Percentiles rank a stretch among this genome's conserved stretches.
Conservation (phyloP, 2,113 vertebrate genomes). For the Cariama cristata region DNA sequence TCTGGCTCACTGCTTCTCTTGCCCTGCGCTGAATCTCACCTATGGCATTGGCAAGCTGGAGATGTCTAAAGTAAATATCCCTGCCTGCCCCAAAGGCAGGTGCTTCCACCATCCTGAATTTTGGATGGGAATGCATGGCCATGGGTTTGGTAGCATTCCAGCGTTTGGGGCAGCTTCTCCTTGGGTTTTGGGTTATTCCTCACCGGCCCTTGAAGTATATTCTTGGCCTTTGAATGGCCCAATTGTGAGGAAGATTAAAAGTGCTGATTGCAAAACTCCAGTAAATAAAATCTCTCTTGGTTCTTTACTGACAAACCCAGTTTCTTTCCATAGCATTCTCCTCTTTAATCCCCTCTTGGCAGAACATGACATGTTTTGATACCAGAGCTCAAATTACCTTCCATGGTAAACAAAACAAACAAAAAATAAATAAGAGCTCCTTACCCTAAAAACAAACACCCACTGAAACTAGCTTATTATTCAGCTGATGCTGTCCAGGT, state of each 20-base stretch:
- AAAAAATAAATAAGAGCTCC: slow-evolving; percentile 59
- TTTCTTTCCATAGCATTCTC: slow-evolving; percentile 70
- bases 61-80: not conserved
- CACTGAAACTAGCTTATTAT: slow-evolving; percentile 1
- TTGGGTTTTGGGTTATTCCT: not conserved
- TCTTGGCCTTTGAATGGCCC: slow-evolving; percentile 19
- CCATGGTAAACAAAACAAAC: slow-evolving; percentile 76
- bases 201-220: not conserved
- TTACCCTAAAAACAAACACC: slow-evolving; percentile 76
- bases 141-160: not conserved
- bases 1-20: not conserved
- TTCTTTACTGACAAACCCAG: slow-evolving; percentile 65
- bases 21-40: not conserved
- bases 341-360: slow-evolving; percentile 78
- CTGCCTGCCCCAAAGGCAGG: not conserved
- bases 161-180: not conserved
- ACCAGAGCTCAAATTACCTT: slow-evolving; percentile 74
- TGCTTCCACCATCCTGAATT: not conserved
- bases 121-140: not conserved
- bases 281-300: slow-evolving; percentile 52
- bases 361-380: slow-evolving; percentile 73
- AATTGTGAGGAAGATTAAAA: slow-evolving; percentile 70
- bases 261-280: slow-evolving; percentile 66
- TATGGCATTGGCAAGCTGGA: not conserved
- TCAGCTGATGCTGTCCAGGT: not conserved